A percentile compares a stretch with the other conserved stretches of the same genome.
These are phyloP conservation scores for Sarcoramphus papa DNA, from an alignment of 2,797 vertebrate genomes.

Conservation along the genomic window DNA sequence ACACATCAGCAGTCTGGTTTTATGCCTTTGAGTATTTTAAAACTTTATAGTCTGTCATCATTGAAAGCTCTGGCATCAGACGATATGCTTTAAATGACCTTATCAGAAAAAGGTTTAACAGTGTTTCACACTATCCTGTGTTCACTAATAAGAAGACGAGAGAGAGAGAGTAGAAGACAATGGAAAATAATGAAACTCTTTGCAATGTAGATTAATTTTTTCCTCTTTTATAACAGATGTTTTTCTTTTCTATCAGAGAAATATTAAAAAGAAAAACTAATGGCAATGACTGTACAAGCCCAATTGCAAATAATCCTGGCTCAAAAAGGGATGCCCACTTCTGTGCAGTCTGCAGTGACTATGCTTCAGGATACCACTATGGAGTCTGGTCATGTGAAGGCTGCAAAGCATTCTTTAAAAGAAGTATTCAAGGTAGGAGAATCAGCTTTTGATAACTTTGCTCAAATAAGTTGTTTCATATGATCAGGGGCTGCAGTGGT, in stretches of 20 bases:
- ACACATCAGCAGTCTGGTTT: background rate
- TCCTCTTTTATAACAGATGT: background rate
- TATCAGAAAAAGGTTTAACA: background rate
- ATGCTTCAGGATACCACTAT: constrained; percentile 97
- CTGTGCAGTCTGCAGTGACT: constrained; percentile 95
- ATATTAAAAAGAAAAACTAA: constrained; percentile 70
- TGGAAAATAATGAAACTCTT: background rate
- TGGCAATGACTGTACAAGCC: constrained; percentile 67
- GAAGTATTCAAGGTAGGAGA: constrained; percentile 95
- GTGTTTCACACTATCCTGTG: background rate
- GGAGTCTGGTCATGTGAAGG: constrained; percentile 99
- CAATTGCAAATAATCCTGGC: constrained; percentile 61
- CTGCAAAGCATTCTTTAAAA: constrained; percentile 98
- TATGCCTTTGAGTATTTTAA: background rate
- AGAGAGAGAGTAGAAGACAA: background rate
- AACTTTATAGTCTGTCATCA: background rate
- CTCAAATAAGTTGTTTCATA: background rate
- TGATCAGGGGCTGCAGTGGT: background rate
- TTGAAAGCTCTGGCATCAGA: background rate
- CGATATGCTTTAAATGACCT: background rate
- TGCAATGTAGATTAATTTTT: background rate
- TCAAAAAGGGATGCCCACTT: constrained; percentile 87
- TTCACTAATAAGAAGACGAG: background rate
- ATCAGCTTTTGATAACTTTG: background rate
- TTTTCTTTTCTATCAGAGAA: constrained; percentile 70